phyloP scores from a whole-genome alignment of 2,888 invertebrate species.

The Hedychridium roseum region DNA sequence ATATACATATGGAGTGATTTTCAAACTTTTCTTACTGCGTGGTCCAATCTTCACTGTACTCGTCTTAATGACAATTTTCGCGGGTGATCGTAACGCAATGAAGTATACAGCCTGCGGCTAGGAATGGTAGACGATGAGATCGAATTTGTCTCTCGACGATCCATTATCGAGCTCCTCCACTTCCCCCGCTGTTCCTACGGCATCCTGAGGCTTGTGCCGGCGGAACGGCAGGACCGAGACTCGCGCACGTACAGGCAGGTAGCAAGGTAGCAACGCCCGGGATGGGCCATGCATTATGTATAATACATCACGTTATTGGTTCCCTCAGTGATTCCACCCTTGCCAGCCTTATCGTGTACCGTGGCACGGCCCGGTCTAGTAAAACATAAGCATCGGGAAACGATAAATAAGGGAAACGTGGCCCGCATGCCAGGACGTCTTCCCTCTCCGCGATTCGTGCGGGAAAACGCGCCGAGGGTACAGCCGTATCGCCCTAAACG shows the following conservation, averaged over 20 bases:
- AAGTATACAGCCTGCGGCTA: too few species aligned
- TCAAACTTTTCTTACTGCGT: too few species aligned
- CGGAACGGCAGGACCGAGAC: constrained; percentile 15
- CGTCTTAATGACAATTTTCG: too few species aligned
- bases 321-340: constrained; percentile 63
- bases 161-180: constrained; percentile 46
- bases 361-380: constrained; percentile 56
- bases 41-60: too few species aligned
- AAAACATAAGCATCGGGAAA: constrained; percentile 64
- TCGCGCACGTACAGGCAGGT: constrained; percentile 38
- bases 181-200: neutral
- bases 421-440: constrained; percentile 54
- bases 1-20: too few species aligned
- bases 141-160: constrained; percentile 54
- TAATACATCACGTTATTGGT: constrained; percentile 65
- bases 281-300: constrained; percentile 63
- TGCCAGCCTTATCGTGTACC: constrained; percentile 59
- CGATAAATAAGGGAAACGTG: constrained; percentile 64
- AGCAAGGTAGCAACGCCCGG: constrained; percentile 34
- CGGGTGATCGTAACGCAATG: too few species aligned
- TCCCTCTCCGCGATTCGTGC: constrained; percentile 1
- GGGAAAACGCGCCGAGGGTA: constrained; percentile 13
- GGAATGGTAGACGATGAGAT: too few species aligned
- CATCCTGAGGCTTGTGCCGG: too few species aligned
- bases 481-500: constrained; percentile 15